Base-by-base conservation (phyloP, 1,140 invertebrate species). In the Lepeophtheirus salmonis region DNA sequence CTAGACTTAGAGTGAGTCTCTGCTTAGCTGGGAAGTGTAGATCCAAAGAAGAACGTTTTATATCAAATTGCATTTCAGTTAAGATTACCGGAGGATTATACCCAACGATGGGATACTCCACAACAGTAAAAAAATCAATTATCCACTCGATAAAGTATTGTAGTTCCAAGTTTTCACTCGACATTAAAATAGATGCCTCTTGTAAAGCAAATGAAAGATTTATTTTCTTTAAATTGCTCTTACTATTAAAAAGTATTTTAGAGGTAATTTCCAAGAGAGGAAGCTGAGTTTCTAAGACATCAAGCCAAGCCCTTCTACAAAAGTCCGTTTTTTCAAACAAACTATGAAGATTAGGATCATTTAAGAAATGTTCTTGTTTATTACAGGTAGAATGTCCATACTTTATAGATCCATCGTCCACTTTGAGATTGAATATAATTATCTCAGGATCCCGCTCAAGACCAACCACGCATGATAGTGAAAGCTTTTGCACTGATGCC, bases 381-480 rank as follows among this genome's bases (percentile, higher is more conserved):
- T 24, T 14, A 3, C 16, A 20, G 14, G 25, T 14, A 14, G 13
- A 26, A 16, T 17, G 14, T 23, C 59, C 50, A 18, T 52, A 61
- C 24, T 23, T 53, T 14, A 61, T 50, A 20, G 41, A 53, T 6
- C 50, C 59, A 16, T 61, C 59, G 4, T 24, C 23, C 4, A 24
- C 18, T 3, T 22, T 13, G 1, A 61, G 50, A 26, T 50, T 24
- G 12, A 61, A 14, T 3, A 61, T 14, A 6, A 21, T 6, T 22
- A 53, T 61, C 51, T 61, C 59, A 17, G 59, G 59, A 24, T 61
- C 59, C 17, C 22, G 17, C 16, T 61, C 59, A 1, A 61, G 59
- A 18, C 59, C 59, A 2, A 25, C 17, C 12, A 24, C 51, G 17
- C 17, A 55, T 12, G 21, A 4, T 14, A 55, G 16, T 3, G 16